Base-by-base conservation (phyloP, 2,797 vertebrate species). In the Tiaroga cobitis region DNA sequence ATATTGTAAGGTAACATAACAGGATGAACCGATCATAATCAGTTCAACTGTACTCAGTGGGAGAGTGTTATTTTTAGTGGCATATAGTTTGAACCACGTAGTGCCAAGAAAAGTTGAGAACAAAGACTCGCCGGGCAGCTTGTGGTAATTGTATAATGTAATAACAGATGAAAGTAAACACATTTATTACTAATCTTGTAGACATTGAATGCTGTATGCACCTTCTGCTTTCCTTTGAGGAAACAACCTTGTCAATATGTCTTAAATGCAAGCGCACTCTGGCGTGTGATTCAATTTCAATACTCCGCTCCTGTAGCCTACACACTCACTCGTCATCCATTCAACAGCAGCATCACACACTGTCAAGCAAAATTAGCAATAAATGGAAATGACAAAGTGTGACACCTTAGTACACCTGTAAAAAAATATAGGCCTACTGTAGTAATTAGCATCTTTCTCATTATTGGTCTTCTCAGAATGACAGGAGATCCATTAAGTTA, bases 201-300 rank as follows among this genome's bases (percentile, higher is more conserved):
- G 43, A 81, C 69, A 75, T 18, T 76, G 11, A 73, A 54, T 69
- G 34, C n/a, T 78, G 79, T 8, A 70, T 68, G 63, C 69, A 65
- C 61, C 21, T 54, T 68, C 54, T 56, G 56, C n/a, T 74, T 54
- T 81, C 32, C 72, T 56, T 59, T 68, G 37, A 43, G 29, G 41
- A 79, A 74, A 85, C 29, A 84, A 43, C 39, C 54, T 51, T 61
- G 68, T 85, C 76, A 80, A 85, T 63, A 85, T 15, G 26, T 41
- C 37, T 63, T 43, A 5, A 80, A 80, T 13, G 29, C 39, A 72
- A 21, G 13, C 26, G 7, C 54, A 80, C 54, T 61, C 54, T 7
- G 16, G 21, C 19, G 16, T 80, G 76, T 80, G 76, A 85, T 85
- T 85, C 51, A 85, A 73, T 85, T 85, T 85, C 41, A 73, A 73